Percentiles rank a stretch among this genome's conserved stretches.
These are phyloP conservation scores for Agrochola macilenta DNA, from an alignment of 2,888 invertebrate genomes.

Conservation along the genomic window DNA sequence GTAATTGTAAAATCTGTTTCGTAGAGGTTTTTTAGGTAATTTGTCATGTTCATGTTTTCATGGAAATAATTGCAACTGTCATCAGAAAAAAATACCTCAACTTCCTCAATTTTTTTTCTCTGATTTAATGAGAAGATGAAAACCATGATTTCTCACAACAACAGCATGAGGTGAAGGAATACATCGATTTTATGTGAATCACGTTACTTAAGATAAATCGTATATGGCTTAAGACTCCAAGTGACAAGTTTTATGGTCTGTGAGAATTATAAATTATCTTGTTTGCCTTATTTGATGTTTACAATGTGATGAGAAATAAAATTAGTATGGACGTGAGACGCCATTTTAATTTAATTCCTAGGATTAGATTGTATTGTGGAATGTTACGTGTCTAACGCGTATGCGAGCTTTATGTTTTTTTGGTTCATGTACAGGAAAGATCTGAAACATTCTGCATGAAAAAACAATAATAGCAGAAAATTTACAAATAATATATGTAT, in stretches of 20 bases:
- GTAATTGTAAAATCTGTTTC: neutral
- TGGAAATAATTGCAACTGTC: conserved; percentile 3
- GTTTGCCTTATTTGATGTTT: conserved; percentile 49
- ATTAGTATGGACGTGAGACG: conserved; percentile 27
- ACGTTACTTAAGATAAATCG: conserved; percentile 18
- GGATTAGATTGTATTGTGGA: conserved; percentile 7
- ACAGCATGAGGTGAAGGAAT: conserved; percentile 35
- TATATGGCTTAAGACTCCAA: conserved; percentile 28
- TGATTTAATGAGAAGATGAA: neutral
- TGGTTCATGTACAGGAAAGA: neutral
- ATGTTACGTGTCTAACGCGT: neutral
- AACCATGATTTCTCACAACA: neutral
- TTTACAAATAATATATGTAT: no score
- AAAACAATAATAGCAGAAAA: no score
- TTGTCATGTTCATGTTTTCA: no score
- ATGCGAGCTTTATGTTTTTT: neutral
- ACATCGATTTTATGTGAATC: conserved; percentile 24
- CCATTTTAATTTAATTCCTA: conserved; percentile 31
- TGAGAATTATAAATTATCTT: conserved; percentile 40
- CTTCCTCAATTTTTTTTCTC: neutral
- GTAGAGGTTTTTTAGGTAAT: neutral
- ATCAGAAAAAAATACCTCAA: conserved; percentile 9
- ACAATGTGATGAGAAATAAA: conserved; percentile 42
- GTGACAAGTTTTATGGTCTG: conserved; percentile 15
- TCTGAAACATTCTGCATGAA: neutral